phyloP scores from a whole-genome alignment of 2,113 vertebrate genomes.

The Coryphaenoides rupestris region DNA sequence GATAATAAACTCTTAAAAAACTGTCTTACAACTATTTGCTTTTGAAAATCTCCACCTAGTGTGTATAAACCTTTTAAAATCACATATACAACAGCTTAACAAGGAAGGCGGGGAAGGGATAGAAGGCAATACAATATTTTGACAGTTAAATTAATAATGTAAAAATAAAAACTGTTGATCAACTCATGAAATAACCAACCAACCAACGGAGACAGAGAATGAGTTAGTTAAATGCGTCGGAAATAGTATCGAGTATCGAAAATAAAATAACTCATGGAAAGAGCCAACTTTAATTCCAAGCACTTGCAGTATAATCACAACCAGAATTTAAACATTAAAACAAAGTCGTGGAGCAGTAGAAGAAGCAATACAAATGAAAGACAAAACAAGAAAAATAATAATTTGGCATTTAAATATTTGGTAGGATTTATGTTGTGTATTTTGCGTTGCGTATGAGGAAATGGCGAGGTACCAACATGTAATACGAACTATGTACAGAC shows the following conservation, averaged over 20 bases:
- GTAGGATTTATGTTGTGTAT: conserved; percentile 50
- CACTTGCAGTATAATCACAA: conserved; percentile 48
- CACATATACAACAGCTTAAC: conserved; percentile 76
- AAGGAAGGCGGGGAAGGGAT: conserved; percentile 57
- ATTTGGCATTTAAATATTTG: conserved; percentile 80
- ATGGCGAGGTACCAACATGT: conserved; percentile 55
- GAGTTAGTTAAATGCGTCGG: conserved; percentile 60
- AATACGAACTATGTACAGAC: conserved; percentile 60
- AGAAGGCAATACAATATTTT: conserved; percentile 73
- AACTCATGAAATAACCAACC: not conserved
- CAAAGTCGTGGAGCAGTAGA: conserved; percentile 5
- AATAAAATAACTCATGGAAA: conserved; percentile 15
- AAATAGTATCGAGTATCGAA: conserved; percentile 44
- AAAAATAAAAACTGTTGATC: conserved; percentile 14
- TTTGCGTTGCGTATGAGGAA: conserved; percentile 30
- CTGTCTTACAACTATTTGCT: conserved; percentile 63
- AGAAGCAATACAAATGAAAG: conserved; percentile 6
- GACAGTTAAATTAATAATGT: conserved; percentile 75
- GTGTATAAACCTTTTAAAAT: conserved; percentile 71
- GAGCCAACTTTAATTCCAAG: conserved; percentile 3
- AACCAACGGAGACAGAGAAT: conserved; percentile 16
- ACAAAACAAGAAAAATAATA: conserved; percentile 13
- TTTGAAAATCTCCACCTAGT: conserved; percentile 67
- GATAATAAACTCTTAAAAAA: conserved; percentile 69
- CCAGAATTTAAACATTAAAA: conserved; percentile 9